Conservation (phyloP, 2,113 vertebrate genomes). For the Rhineura floridana region DNA sequence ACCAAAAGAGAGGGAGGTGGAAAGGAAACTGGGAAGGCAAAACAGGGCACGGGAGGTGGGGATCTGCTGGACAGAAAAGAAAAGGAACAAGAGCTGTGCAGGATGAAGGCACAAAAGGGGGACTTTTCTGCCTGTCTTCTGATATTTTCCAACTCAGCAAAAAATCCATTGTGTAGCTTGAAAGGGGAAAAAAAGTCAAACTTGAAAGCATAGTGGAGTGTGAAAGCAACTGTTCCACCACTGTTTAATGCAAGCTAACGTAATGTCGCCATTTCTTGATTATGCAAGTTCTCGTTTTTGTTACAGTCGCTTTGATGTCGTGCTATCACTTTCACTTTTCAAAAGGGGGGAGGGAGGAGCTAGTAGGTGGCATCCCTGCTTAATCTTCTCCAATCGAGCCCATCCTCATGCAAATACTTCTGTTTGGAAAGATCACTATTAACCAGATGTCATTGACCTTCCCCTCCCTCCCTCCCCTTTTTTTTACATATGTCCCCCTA, state of each 20-base stretch:
- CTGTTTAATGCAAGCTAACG: conserved; percentile 71
- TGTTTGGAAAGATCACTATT: conserved; percentile 65
- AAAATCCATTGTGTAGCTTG: conserved; percentile 77
- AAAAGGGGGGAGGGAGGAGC: conserved; percentile 36
- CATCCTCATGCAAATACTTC: conserved; percentile 54
- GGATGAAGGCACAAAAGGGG: conserved; percentile 80
- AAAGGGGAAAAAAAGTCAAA: conserved; percentile 67
- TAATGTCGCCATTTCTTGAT: conserved; percentile 58
- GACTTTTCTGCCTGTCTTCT: conserved; percentile 80
- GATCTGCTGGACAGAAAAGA: conserved; percentile 62
- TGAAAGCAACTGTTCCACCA: conserved; percentile 78
- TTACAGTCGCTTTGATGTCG: conserved; percentile 58
- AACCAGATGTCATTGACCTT: conserved; percentile 71
- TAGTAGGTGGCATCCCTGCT: conserved; percentile 51
- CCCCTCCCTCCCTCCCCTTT: conserved; percentile 40
- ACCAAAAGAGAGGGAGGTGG: conserved; percentile 24
- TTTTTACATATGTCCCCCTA: conserved; percentile 65
- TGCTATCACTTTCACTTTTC: conserved; percentile 64
- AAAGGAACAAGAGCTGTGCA: conserved; percentile 46
- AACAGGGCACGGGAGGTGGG: conserved; percentile 47
- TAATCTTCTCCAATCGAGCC: conserved; percentile 16
- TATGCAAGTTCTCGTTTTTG: conserved; percentile 54
- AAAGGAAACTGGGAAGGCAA: conserved; percentile 54
- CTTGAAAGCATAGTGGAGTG: conserved; percentile 76
- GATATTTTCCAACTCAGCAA: conserved; percentile 82